phyloP scores from a whole-genome alignment of 2,888 invertebrate genomes.

The Bhutanitis thaidina region DNA sequence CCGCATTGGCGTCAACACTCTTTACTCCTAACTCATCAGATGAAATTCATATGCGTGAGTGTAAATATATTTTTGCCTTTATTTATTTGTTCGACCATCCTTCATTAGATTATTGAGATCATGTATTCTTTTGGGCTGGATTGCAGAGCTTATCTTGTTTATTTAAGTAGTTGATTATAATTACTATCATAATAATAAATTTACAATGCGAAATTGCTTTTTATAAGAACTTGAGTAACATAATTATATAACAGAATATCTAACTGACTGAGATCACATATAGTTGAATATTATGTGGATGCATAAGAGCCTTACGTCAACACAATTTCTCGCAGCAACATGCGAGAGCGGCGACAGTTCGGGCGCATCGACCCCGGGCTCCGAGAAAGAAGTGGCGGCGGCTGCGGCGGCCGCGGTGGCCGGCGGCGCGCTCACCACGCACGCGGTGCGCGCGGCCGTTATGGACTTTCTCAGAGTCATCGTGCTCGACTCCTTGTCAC shows the following conservation, averaged over 20 bases:
- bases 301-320: too few relatives aligned
- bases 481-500: constrained; percentile 94
- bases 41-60: constrained; percentile 69
- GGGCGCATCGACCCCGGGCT: constrained; percentile 88
- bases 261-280: too few relatives aligned
- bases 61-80: not conserved
- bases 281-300: too few relatives aligned
- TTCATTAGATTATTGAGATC: too few relatives aligned
- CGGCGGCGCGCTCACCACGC: constrained; percentile 81
- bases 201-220: too few relatives aligned
- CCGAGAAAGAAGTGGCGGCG: constrained; percentile 76
- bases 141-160: too few relatives aligned
- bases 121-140: too few relatives aligned
- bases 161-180: too few relatives aligned
- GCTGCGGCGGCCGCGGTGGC: constrained; percentile 71
- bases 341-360: constrained; percentile 87
- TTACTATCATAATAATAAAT: too few relatives aligned
- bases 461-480: constrained; percentile 97
- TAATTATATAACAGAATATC: too few relatives aligned
- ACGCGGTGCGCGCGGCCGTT: constrained; percentile 92
- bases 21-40: constrained; percentile 84
- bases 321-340: constrained; percentile 58
- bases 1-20: constrained; percentile 90
- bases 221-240: too few relatives aligned
- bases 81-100: too few relatives aligned